Evolutionary conservation across 2,888 invertebrate species (phyloP).

Genomic region (Trichopoda pennipes): DNA sequence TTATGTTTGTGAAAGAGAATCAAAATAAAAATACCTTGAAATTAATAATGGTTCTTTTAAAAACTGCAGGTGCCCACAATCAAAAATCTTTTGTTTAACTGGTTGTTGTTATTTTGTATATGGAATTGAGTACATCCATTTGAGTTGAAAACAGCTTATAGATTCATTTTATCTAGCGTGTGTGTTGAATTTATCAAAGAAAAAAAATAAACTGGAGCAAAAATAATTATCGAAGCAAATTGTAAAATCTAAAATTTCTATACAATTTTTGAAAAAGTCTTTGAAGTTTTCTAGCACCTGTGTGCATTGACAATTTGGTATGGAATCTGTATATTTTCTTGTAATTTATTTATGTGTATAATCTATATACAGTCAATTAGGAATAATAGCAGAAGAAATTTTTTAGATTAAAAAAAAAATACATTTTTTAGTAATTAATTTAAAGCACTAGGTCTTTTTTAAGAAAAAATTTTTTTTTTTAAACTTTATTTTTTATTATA

Average conservation of each 20-base stretch:
- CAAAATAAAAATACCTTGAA: not conserved
- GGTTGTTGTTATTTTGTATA: not conserved
- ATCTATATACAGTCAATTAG: not conserved
- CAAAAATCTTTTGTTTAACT: constrained; percentile 26
- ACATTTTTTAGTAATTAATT: too few relatives aligned
- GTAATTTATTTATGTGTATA: not conserved
- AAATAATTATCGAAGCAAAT: constrained; percentile 13
- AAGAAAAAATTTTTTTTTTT: too few relatives aligned
- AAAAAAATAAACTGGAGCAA: constrained; percentile 47
- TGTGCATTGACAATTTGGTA: constrained; percentile 9
- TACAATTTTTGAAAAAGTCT: not conserved
- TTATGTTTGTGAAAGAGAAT: not conserved
- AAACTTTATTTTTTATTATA: too few relatives aligned
- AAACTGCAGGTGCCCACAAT: constrained; percentile 55
- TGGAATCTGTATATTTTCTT: constrained; percentile 30
- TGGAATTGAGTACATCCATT: constrained; percentile 10
- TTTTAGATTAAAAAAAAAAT: too few relatives aligned
- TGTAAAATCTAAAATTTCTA: constrained; percentile 11
- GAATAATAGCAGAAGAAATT: not conserved
- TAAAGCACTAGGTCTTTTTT: too few relatives aligned
- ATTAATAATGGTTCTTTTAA: not conserved
- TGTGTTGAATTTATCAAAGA: not conserved
- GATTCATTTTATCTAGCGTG: not conserved
- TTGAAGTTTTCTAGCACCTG: constrained; percentile 37
- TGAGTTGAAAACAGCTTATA: constrained; percentile 18